These are phyloP conservation scores for Ceyx margarethae DNA, from an alignment of 2,113 vertebrate species.

Conservation along the genomic window DNA sequence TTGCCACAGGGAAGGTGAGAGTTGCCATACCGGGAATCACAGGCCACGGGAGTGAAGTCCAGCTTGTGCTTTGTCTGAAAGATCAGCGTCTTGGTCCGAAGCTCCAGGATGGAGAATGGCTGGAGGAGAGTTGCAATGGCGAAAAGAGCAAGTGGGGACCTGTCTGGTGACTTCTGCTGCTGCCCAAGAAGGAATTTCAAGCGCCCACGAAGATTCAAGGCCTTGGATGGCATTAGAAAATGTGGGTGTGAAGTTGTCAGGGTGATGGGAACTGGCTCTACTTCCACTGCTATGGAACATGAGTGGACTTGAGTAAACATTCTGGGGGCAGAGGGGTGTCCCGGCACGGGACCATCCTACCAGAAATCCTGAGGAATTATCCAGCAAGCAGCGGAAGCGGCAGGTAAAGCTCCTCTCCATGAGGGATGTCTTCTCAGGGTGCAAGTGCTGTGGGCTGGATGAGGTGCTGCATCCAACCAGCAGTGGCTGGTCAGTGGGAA, in stretches of 20 bases:
- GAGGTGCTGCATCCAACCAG: rapidly evolving
- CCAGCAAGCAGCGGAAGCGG: constrained; percentile 81
- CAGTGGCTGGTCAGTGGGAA: background rate
- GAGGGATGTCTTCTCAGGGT: constrained; percentile 62
- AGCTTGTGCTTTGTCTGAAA: constrained; percentile 51
- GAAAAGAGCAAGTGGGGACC: background rate
- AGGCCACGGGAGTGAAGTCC: constrained; percentile 41
- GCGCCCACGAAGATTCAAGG: background rate
- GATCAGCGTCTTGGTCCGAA: background rate
- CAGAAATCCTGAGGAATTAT: constrained; percentile 83
- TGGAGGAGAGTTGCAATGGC: background rate
- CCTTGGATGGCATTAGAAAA: background rate
- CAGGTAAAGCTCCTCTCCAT: constrained; percentile 80
- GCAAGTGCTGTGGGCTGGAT: background rate
- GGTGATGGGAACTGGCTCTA: background rate
- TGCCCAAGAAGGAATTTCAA: constrained; percentile 8
- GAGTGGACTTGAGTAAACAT: background rate
- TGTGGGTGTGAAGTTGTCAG: background rate
- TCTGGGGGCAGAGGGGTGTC: background rate
- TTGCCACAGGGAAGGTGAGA: background rate
- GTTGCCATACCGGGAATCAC: background rate
- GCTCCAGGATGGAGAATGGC: background rate
- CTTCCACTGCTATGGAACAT: background rate
- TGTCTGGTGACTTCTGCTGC: background rate
- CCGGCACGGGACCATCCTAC: background rate